Evolutionary conservation across 2,797 vertebrate species (phyloP).

Genomic region (Momotus momota): DNA sequence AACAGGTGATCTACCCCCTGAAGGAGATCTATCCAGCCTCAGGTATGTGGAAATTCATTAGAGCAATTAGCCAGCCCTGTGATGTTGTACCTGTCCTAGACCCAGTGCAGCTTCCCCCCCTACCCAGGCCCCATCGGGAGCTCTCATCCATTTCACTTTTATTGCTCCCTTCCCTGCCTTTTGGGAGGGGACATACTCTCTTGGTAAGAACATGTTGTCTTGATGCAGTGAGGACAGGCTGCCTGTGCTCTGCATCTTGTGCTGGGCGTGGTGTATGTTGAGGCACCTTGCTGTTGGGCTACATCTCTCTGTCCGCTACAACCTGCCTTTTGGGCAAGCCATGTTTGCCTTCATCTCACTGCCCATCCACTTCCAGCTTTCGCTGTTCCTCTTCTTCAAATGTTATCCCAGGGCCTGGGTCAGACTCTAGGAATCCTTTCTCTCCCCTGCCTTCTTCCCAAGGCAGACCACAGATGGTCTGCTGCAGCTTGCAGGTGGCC

Average conservation of each 20-base stretch:
- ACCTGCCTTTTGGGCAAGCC: background rate
- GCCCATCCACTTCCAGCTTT: background rate
- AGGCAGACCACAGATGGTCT: background rate
- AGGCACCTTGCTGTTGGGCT: background rate
- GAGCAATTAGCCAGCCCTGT: background rate
- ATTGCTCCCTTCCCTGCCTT: background rate
- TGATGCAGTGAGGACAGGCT: background rate
- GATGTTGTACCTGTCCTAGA: background rate
- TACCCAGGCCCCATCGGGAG: background rate
- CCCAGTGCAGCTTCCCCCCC: background rate
- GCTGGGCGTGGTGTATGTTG: background rate
- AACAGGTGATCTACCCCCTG: conserved; percentile 95
- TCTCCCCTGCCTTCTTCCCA: background rate
- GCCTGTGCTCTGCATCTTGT: background rate
- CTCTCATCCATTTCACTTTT: background rate
- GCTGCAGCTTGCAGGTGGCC: background rate
- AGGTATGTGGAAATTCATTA: conserved; percentile 79
- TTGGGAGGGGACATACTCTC: background rate
- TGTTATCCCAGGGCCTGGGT: background rate
- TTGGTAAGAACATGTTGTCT: background rate
- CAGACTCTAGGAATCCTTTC: background rate
- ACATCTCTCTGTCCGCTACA: background rate
- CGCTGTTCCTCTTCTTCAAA: background rate
- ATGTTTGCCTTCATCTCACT: background rate
- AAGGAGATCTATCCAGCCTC: conserved; percentile 93